These are phyloP conservation scores for Eudemis profundana DNA, from an alignment of 2,888 invertebrate genomes.

Conservation along the genomic window DNA sequence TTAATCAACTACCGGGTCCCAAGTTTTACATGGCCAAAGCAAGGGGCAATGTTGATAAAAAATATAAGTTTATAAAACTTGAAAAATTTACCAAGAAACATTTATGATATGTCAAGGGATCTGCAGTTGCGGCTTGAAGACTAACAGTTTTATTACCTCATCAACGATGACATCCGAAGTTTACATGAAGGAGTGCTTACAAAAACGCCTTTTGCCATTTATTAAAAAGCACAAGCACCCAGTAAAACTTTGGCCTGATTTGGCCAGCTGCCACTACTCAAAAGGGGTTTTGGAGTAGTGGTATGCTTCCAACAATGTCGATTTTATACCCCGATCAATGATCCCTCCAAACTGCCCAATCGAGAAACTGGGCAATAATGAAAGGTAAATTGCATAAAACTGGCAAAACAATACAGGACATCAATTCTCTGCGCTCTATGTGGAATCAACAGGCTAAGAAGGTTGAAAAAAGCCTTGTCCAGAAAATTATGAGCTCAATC, in stretches of 20 bases:
- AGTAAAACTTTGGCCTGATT: slow-evolving; percentile 8
- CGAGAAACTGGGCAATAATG: slow-evolving; percentile 12
- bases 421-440: not conserved
- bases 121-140: slow-evolving; percentile 8
- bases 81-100: not conserved
- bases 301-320: slow-evolving; percentile 1
- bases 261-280: slow-evolving; percentile 14
- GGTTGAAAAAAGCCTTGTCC: not conserved
- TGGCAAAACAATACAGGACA: not conserved
- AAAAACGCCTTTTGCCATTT: slow-evolving; percentile 1
- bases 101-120: slow-evolving; percentile 4
- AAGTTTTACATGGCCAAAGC: not conserved
- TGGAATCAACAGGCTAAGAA: slow-evolving; percentile 18
- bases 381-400: slow-evolving; percentile 11
- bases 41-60: not conserved
- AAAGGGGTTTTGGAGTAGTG: slow-evolving; percentile 8
- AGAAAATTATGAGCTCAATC: too few species aligned
- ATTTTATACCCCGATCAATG: slow-evolving; percentile 1
- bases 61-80: not conserved
- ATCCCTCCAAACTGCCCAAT: slow-evolving; percentile 10
- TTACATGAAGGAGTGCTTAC: slow-evolving; percentile 7
- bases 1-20: not conserved
- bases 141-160: not conserved
- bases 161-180: slow-evolving; percentile 3
- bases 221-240: not conserved